Evolutionary conservation across 1,140 invertebrate genomes (phyloP).

Genomic region (Leguminivora glycinivorella): DNA sequence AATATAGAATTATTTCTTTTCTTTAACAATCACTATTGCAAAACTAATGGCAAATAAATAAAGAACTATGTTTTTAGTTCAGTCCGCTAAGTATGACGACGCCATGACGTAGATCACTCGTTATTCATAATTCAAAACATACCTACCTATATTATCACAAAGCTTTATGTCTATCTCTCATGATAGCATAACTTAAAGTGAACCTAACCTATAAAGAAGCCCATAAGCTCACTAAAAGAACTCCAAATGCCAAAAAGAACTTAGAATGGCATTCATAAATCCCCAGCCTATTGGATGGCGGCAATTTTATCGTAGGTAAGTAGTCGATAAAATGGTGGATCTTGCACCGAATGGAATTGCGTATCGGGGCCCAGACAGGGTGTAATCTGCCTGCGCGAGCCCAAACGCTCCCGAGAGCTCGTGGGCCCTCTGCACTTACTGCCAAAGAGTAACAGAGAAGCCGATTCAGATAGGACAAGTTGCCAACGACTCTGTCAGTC

Average conservation of each 20-base stretch:
- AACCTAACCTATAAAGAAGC: neutral
- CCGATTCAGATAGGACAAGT: neutral
- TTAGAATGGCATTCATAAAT: conserved; percentile 6
- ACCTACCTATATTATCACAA: too few relatives aligned
- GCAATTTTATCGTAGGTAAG: conserved; percentile 37
- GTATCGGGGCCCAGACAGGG: conserved; percentile 71
- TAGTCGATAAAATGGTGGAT: conserved; percentile 72
- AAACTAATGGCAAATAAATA: too few relatives aligned
- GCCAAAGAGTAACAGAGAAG: conserved; percentile 41
- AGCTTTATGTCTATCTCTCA: too few relatives aligned
- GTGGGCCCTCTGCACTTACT: conserved; percentile 47
- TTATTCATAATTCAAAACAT: too few relatives aligned
- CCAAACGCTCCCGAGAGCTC: conserved; percentile 61
- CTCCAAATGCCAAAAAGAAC: neutral
- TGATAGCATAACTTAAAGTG: neutral
- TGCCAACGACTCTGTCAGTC: too few relatives aligned
- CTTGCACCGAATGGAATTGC: conserved; percentile 69
- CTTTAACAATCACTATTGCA: too few relatives aligned
- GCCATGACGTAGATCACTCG: too few relatives aligned
- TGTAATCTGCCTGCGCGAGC: conserved; percentile 71
- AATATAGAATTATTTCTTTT: too few relatives aligned
- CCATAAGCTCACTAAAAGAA: neutral
- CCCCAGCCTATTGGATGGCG: conserved; percentile 10
- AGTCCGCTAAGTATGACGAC: too few relatives aligned
- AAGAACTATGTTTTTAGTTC: too few relatives aligned